Evolutionary conservation across 2,797 vertebrate species (phyloP), one percentile per base, ranked within the genome.

Genomic region (Meriones psammophilus): DNA sequence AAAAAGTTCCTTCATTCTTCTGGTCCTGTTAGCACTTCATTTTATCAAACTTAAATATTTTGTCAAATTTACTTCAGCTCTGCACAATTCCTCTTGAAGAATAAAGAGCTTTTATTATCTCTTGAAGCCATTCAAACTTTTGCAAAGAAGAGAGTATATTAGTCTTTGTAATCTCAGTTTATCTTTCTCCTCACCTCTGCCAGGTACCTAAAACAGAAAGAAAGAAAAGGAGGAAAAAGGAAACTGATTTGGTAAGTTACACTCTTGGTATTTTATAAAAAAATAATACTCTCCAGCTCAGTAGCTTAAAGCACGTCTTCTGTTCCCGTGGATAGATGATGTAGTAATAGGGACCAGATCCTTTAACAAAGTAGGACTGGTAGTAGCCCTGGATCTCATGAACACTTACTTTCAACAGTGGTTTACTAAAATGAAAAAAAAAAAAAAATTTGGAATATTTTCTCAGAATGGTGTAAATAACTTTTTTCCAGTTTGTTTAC

Each of bases 151-250:
- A 96, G 94, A 93, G 3, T 66, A 22, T 88, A 30, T 92, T 94
- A 50, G 36, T 84, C 10, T 84, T 94, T 94, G 14, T 95, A 92
- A 77, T 86, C 79, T 92, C n/a, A 95, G 1, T 91, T 91, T 96
- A 60, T 93, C 0, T 95, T 96, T 97, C 54, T 97, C 33, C 33
- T 66, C 58, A 87, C 26, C 8, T 18, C 18, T 54, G 12, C 30
- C 30, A 99, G 99, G 97, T 98, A 36, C 98, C 98, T 98, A 99
- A 99, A 98, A 98, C 98, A 0, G 98, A 99, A 97, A 98, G 98
- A 85, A 99, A 99, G 94, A 99, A 99, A 98, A 98, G 98, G 98
- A 98, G 98, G 60, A 99, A 99, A 98, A 99, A 99, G 97, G 98
- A 99, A 97, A 94, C 88, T 0, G 98, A 99, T 96, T 97, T 98